Base-by-base conservation (phyloP, 1,140 invertebrate genomes). In the Hermatobates lingyangjiaoensis region DNA sequence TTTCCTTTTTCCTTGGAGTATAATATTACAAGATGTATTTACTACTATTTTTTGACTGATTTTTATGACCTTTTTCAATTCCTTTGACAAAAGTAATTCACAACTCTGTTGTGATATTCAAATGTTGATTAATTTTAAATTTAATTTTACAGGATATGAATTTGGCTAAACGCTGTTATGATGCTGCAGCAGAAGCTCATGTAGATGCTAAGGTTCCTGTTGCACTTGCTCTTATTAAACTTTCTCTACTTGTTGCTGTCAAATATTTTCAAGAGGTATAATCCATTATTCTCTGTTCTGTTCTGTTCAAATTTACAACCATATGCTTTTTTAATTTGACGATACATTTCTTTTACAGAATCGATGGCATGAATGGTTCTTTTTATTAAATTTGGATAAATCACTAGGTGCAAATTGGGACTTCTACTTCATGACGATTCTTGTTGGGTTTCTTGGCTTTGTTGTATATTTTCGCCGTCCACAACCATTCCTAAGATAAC, bases 121-220 rank as follows among this genome's bases (percentile, higher is more conserved):
- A n/a, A n/a, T n/a, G n/a, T n/a, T n/a, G n/a, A n/a, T n/a, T n/a
- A n/a, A n/a, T n/a, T 50, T 30, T 23, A 4, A 24, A 3, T 28
- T 49, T 47, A 53, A 20, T 69, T 3, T 71, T 75, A 3, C 72
- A 74, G 54, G 83, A 87, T 66, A 75, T 81, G 58, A 81, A 87
- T 67, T 66, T 88, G 27, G 83, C 83, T 2, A 88, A 88, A 66
- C 73, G 95, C 42, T 95, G 89, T 64, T 98, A 98, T 67, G 95
- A 99, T 71, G 77, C 88, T 63, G 95, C 95, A 1, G 89, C 92
- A 0, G 93, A 98, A 65, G 88, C 90, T 1, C 89, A 82, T 66
- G 71, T 79, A 0, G 95, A 98, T 67, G 95, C 95, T 1, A 81
- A 87, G 61, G 80, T 98, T 49, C 95, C 95, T 30, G 92, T 96